A percentile compares a stretch with the other conserved stretches of the same genome.
Conservation (phyloP, 2,113 vertebrate species). For the Ptychochromis oligacanthus region DNA sequence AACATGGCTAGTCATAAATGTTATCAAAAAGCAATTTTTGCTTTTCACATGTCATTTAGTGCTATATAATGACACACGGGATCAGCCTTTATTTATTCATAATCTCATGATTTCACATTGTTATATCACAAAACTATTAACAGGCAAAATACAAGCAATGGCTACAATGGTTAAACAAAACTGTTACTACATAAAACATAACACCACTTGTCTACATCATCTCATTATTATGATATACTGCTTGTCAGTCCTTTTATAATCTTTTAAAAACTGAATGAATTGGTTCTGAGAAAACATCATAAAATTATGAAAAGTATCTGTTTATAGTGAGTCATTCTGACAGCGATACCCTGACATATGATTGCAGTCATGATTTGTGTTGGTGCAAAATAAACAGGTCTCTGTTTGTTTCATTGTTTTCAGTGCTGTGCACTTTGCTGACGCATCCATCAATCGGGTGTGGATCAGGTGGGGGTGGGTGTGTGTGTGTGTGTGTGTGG, state of each 20-base stretch:
- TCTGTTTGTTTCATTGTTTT: constrained; percentile 3
- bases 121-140: not conserved
- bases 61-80: not conserved
- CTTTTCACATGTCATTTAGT: not conserved
- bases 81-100: not conserved
- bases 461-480: no score
- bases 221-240: not conserved
- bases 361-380: constrained; percentile 2
- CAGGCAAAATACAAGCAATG: not conserved
- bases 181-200: not conserved
- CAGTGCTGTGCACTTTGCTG: not conserved
- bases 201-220: not conserved
- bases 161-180: not conserved
- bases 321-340: not conserved
- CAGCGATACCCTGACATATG: not conserved
- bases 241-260: not conserved
- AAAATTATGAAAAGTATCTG: not conserved
- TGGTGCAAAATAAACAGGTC: not conserved
- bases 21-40: not conserved
- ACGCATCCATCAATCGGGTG: not conserved
- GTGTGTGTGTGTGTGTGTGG: no score
- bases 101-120: not conserved
- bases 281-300: not conserved
- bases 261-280: not conserved
- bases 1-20: not conserved